Evolutionary conservation across 2,888 invertebrate species (phyloP).

Genomic region (Brenthis hecate): DNA sequence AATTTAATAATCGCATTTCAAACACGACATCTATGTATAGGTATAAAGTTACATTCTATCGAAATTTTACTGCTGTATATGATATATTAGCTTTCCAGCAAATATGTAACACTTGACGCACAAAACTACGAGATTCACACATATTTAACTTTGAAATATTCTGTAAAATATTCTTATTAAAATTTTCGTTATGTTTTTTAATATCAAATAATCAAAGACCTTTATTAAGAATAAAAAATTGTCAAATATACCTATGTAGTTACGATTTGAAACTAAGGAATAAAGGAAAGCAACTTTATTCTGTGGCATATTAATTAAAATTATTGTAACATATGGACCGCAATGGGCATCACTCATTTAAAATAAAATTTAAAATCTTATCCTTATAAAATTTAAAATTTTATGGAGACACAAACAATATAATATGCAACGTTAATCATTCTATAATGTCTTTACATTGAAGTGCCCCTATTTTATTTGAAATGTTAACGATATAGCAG

Average conservation of each 20-base stretch:
- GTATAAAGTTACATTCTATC: constrained; percentile 2
- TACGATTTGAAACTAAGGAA: too few relatives aligned
- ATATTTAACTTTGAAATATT: too few relatives aligned
- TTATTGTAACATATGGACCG: constrained; percentile 3
- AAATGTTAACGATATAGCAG: constrained; percentile 75
- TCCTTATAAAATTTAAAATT: constrained; percentile 17
- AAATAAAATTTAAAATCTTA: constrained; percentile 23
- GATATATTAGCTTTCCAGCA: too few relatives aligned
- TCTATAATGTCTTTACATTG: constrained; percentile 62
- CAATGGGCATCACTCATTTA: constrained; percentile 12
- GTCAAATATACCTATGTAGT: too few relatives aligned
- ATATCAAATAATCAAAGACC: too few relatives aligned
- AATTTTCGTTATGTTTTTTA: too few relatives aligned
- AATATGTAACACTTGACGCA: too few relatives aligned
- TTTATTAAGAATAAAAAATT: too few relatives aligned
- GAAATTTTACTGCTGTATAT: not conserved
- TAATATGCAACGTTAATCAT: constrained; percentile 60
- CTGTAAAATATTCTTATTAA: too few relatives aligned
- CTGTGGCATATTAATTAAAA: not conserved
- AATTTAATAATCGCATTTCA: constrained; percentile 71
- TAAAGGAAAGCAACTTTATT: not conserved
- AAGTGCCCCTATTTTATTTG: constrained; percentile 71
- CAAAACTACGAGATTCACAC: too few relatives aligned
- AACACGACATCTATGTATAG: constrained; percentile 27
- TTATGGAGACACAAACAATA: constrained; percentile 36